Percentiles rank a stretch among this genome's conserved stretches.
Evolutionary conservation across 2,797 vertebrate species (phyloP).

Genomic region (Echeneis naucrates): DNA sequence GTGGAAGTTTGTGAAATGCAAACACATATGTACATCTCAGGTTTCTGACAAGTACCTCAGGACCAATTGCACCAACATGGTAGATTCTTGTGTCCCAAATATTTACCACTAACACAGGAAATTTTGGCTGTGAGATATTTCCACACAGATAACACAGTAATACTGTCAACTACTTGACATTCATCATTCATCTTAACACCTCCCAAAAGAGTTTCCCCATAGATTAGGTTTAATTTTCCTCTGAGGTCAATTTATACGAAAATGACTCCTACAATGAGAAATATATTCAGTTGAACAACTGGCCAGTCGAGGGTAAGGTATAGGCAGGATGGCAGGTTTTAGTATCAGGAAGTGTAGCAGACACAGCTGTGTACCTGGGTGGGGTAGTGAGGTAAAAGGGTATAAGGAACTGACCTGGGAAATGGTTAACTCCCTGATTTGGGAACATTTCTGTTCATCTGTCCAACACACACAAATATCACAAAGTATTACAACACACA

Average conservation of each 20-base stretch:
- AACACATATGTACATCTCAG: constrained; percentile 48
- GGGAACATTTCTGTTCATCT: constrained; percentile 39
- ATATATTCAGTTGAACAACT: constrained; percentile 1
- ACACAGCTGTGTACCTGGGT: constrained; percentile 55
- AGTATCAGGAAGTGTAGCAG: constrained; percentile 41
- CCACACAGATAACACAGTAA: neutral
- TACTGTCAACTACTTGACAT: too few species aligned
- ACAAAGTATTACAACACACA: constrained; percentile 1
- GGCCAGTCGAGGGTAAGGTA: neutral
- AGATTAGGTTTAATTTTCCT: neutral
- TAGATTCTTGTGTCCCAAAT: constrained; percentile 65
- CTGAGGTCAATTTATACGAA: neutral
- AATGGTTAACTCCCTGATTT: constrained; percentile 74
- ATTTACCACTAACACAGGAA: constrained; percentile 34
- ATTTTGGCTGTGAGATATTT: neutral
- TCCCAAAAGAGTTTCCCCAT: too few species aligned
- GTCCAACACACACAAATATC: constrained; percentile 33
- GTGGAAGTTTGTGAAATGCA: constrained; percentile 31
- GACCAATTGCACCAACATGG: constrained; percentile 45
- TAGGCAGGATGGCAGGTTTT: constrained; percentile 10
- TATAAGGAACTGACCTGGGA: constrained; percentile 66
- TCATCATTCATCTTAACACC: neutral
- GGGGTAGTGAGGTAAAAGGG: constrained; percentile 57
- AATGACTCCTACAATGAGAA: constrained; percentile 33
- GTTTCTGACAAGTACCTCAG: constrained; percentile 46